Evolutionary conservation across 2,888 invertebrate species (phyloP), one percentile per base, ranked within the genome.

Genomic region (Cistogaster globosa): DNA sequence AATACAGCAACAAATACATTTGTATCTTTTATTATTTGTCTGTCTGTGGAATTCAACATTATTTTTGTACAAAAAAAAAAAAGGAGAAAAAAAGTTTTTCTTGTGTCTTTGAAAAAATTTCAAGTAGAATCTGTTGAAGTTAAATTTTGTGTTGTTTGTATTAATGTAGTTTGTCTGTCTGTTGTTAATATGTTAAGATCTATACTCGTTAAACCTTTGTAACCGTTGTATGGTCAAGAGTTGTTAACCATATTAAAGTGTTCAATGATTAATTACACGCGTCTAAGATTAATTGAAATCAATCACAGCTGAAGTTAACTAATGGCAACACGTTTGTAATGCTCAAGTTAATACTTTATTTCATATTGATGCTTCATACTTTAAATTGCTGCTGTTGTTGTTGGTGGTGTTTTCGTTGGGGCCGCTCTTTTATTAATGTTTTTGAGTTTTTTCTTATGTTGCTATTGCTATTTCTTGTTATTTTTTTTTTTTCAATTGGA

Each of bases 251-350:
- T 92, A 92, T 92, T 92, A 92, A 92, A 92, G 92, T 92, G 92
- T 91, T 90, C 91, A 90, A 91, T 92, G 92, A 92, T 92, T 92
- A 92, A 92, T 92, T 91, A 91, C 91, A 91, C 90, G 90, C 91
- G 91, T 90, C 90, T 90, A 91, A 92, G 92, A 92, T 92, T 92
- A 92, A 92, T 92, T 92, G 91, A 91, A 92, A 92, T 92, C 92
- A 92, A 92, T 92, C 92, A 92, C 91, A 92, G 89, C 90, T 92
- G 92, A 92, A 92, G 92, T 91, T 92, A 92, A 92, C 92, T 92
- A 92, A 92, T 92, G 92, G 91, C 91, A 90, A 90, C 90, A 90
- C 89, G 91, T 91, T 91, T 90, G 90, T 91, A 90, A 89, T 90
- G 89, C 89, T 88, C 87, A 84, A 74, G 72, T 69, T 83, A 83